Evolutionary conservation across 2,113 vertebrate genomes (phyloP).

Genomic region (Hipposideros armiger): DNA sequence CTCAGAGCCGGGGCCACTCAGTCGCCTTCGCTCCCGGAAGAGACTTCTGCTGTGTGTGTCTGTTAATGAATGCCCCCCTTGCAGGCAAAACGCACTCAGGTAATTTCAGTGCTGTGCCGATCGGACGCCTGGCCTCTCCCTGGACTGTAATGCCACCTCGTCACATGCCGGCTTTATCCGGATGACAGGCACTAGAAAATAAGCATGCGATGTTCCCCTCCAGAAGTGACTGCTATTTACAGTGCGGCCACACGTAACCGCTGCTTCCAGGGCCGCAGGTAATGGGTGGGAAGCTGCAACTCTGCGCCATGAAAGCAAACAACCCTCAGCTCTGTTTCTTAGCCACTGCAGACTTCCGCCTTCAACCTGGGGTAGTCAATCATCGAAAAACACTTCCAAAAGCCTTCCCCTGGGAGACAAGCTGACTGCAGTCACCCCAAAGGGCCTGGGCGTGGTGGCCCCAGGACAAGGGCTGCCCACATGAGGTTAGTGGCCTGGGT

Average conservation of each 20-base stretch:
- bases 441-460: accelerated
- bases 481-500: accelerated
- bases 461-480: neutral
- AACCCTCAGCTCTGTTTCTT: neutral
- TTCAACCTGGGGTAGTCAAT: neutral
- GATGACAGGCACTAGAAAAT: neutral
- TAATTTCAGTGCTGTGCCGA: neutral
- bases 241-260: neutral
- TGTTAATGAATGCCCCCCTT: neutral
- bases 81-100: neutral
- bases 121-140: accelerated
- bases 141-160: accelerated
- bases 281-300: neutral
- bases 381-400: neutral
- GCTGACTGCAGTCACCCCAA: neutral
- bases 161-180: accelerated
- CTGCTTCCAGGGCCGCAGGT: neutral
- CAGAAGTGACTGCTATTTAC: neutral
- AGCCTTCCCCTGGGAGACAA: neutral
- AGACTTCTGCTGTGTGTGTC: accelerated
- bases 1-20: neutral
- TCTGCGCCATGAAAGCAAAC: neutral
- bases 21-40: accelerated
- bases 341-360: no score
- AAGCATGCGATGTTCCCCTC: no score